Percentiles rank a stretch among this genome's conserved stretches.
These are phyloP conservation scores for Florisuga fusca DNA, from an alignment of 2,797 vertebrate genomes.

Conservation along the genomic window DNA sequence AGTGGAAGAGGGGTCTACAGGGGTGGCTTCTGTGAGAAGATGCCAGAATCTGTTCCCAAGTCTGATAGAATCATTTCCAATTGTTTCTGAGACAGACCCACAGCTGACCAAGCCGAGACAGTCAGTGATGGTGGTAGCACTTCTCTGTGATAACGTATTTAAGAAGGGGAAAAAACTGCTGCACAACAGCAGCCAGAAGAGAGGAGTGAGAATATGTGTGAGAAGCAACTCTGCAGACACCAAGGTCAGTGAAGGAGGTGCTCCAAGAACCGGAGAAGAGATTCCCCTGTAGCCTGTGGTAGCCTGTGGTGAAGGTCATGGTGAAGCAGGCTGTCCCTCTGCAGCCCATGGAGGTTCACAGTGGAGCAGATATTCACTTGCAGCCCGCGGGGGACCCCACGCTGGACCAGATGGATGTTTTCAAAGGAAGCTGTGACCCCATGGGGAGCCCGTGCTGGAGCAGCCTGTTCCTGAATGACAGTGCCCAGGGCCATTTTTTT, in stretches of 20 bases:
- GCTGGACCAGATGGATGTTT: too few relatives aligned
- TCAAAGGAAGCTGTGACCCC: too few relatives aligned
- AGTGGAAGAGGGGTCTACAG: neutral
- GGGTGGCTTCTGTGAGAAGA: too few relatives aligned
- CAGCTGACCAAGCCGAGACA: neutral
- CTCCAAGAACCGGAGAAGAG: neutral
- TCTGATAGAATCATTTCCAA: too few relatives aligned
- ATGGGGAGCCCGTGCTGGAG: neutral
- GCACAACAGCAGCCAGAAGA: too few relatives aligned
- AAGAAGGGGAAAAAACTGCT: too few relatives aligned
- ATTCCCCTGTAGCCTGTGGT: neutral
- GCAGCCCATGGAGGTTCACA: neutral
- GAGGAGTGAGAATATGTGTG: too few relatives aligned
- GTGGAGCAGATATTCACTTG: too few relatives aligned
- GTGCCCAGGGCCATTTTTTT: neutral
- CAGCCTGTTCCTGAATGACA: neutral
- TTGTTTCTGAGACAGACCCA: too few relatives aligned
- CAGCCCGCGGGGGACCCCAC: too few relatives aligned
- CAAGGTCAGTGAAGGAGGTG: neutral
- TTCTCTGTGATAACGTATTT: neutral
- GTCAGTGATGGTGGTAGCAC: neutral
- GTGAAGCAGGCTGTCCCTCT: neutral
- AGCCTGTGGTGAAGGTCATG: neutral
- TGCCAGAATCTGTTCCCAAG: too few relatives aligned
- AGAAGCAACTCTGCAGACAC: too few relatives aligned